Conservation (phyloP, 2,113 vertebrate genomes). For the Pomatostomus ruficeps region DNA sequence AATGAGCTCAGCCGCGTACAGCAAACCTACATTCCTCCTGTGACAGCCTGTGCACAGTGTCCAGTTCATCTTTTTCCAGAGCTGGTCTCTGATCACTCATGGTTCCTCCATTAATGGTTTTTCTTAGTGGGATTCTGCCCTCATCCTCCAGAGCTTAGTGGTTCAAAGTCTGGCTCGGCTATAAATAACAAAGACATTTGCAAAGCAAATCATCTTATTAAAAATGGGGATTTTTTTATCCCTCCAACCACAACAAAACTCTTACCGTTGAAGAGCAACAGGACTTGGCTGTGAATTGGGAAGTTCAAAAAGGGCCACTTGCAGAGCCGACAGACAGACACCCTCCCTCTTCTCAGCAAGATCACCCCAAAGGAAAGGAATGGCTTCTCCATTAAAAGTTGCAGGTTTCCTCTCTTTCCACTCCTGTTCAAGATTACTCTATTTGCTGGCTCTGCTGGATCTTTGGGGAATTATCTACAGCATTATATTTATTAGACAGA, state of each 20-base stretch:
- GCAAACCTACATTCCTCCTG: slow-evolving; percentile 39
- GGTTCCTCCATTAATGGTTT: slow-evolving; percentile 49
- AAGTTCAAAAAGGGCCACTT: slow-evolving; percentile 58
- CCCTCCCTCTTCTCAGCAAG: slow-evolving; percentile 55
- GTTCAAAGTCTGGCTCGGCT: slow-evolving; percentile 33
- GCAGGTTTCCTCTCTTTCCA: slow-evolving; percentile 54
- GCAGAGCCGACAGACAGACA: slow-evolving; percentile 49
- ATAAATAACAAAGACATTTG: slow-evolving; percentile 65
- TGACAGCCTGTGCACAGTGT: background rate
- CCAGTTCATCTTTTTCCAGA: slow-evolving; percentile 51
- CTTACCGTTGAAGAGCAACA: slow-evolving; percentile 37
- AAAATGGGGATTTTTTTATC: slow-evolving; percentile 39
- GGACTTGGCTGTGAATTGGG: slow-evolving; percentile 41
- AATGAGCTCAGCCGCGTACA: background rate
- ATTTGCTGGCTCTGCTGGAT: slow-evolving; percentile 9
- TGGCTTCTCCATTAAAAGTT: slow-evolving; percentile 65
- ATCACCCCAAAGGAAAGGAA: slow-evolving; percentile 55
- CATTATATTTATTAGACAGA: slow-evolving; percentile 36
- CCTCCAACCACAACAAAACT: slow-evolving; percentile 54
- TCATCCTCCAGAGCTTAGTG: slow-evolving; percentile 36
- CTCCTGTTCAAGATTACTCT: slow-evolving; percentile 27
- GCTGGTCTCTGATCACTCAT: slow-evolving; percentile 30
- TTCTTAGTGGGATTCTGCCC: slow-evolving; percentile 56
- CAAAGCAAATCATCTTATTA: slow-evolving; percentile 60
- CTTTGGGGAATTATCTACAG: slow-evolving; percentile 40